These are phyloP conservation scores for Vultur gryphus DNA, from an alignment of 2,797 vertebrate genomes.

Conservation along the genomic window DNA sequence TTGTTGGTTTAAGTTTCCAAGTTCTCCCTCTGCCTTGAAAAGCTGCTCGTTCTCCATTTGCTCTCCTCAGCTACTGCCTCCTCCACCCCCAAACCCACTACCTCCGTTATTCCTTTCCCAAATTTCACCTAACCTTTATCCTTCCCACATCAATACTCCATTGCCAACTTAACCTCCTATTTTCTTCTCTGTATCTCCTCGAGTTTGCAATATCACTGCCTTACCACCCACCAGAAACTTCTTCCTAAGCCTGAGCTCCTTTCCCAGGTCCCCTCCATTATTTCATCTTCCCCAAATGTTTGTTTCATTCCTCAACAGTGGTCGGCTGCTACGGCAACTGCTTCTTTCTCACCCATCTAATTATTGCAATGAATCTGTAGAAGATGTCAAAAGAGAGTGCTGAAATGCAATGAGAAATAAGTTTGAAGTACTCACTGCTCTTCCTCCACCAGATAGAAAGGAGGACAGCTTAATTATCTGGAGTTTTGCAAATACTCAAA, in stretches of 20 bases:
- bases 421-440: neutral
- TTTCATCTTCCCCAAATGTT: neutral
- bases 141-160: neutral
- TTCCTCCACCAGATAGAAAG: neutral
- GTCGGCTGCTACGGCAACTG: neutral
- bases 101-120: neutral
- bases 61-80: neutral
- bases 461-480: neutral
- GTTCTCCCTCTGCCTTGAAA: neutral
- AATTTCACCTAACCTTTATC: neutral
- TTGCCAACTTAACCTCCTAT: accelerated
- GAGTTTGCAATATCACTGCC: neutral
- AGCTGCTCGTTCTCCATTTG: neutral
- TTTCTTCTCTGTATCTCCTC: neutral
- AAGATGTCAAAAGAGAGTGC: neutral
- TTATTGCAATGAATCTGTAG: neutral
- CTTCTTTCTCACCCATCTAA: neutral
- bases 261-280: neutral
- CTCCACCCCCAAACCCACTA: neutral
- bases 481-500: neutral
- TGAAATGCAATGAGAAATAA: neutral
- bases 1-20: neutral
- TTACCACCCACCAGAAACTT: neutral
- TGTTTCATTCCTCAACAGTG: neutral
- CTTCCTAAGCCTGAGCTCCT: neutral